A percentile compares a stretch with the other conserved stretches of the same genome.
phyloP scores from a whole-genome alignment of 2,797 vertebrate species.

The Oreochromis grahami region DNA sequence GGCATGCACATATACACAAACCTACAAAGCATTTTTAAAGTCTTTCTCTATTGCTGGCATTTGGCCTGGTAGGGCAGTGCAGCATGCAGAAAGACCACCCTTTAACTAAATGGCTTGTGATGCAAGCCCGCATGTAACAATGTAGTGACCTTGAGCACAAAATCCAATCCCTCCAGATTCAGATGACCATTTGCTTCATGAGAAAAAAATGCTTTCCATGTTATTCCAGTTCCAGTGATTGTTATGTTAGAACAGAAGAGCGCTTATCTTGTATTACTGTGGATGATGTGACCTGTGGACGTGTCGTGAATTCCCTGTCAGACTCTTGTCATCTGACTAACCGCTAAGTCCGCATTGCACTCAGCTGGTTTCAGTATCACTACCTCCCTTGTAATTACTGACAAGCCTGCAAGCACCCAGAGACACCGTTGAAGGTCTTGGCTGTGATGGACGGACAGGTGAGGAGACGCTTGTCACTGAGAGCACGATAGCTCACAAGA shows the following conservation, averaged over 20 bases:
- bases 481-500: conserved; percentile 34
- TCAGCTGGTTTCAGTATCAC: conserved; percentile 61
- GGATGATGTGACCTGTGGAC: conserved; percentile 27
- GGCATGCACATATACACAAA: conserved; percentile 38
- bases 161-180: background rate
- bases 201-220: conserved; percentile 9
- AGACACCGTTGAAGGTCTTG: conserved; percentile 18
- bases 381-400: conserved; percentile 55
- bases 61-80: conserved; percentile 21
- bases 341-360: conserved; percentile 1
- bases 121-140: conserved; percentile 18
- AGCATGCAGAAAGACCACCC: conserved; percentile 42
- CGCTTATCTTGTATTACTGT: background rate
- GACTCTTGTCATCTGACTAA: conserved; percentile 22
- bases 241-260: conserved; percentile 17
- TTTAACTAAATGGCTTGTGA: conserved; percentile 26
- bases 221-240: conserved; percentile 1
- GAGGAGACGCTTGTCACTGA: conserved; percentile 36
- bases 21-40: conserved; percentile 42
- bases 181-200: conserved; percentile 27
- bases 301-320: conserved; percentile 30
- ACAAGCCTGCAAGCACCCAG: conserved; percentile 53
- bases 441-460: conserved; percentile 64
- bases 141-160: conserved; percentile 34
- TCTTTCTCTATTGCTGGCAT: conserved; percentile 23